phyloP scores from a whole-genome alignment of 2,888 invertebrate species.

The Trimorus sp. region DNA sequence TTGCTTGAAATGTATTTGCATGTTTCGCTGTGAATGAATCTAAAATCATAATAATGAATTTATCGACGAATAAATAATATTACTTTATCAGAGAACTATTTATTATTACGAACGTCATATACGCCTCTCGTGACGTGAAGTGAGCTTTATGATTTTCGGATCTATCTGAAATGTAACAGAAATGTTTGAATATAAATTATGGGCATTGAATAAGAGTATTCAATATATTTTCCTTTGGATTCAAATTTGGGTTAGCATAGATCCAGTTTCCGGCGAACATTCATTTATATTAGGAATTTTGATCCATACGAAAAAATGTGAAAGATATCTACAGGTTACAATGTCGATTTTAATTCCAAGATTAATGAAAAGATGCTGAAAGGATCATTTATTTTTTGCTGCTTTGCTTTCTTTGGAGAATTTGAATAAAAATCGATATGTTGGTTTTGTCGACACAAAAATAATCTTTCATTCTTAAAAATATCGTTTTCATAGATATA shows the following conservation, averaged over 20 bases:
- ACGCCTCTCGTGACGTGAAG: too few species aligned
- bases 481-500: too few species aligned
- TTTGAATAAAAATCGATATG: conserved; percentile 15
- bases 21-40: too few species aligned
- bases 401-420: not conserved
- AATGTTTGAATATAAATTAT: conserved; percentile 17
- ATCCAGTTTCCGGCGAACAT: not conserved
- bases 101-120: too few species aligned
- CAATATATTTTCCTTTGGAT: not conserved
- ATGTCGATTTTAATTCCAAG: conserved; percentile 4
- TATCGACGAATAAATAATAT: too few species aligned
- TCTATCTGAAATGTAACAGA: not conserved
- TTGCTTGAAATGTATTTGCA: too few species aligned
- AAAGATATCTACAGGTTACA: not conserved
- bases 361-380: conserved; percentile 2
- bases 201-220: conserved; percentile 10
- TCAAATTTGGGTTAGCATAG: conserved; percentile 8
- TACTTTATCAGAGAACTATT: too few species aligned
- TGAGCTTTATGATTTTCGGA: conserved; percentile 5
- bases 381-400: conserved; percentile 5
- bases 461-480: too few species aligned
- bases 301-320: not conserved
- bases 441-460: conserved; percentile 1
- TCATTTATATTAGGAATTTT: conserved; percentile 1
- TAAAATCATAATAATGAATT: too few species aligned